These are phyloP conservation scores for Megastigmus dorsalis DNA, from an alignment of 2,888 invertebrate species.

Conservation along the genomic window DNA sequence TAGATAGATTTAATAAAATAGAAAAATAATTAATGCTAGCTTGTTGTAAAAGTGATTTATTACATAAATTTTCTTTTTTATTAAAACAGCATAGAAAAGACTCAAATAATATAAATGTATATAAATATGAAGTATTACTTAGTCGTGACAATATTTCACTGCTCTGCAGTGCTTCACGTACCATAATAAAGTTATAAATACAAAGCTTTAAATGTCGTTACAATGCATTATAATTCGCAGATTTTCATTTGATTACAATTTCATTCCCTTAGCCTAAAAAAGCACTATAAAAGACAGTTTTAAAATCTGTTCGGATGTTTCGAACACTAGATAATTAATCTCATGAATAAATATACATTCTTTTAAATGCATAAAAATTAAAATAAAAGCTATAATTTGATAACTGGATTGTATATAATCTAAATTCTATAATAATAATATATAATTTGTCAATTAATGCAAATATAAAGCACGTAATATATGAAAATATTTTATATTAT, in stretches of 20 bases:
- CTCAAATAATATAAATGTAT: slow-evolving; percentile 7
- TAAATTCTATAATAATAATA: too few species aligned
- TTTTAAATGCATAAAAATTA: background rate
- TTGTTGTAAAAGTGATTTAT: background rate
- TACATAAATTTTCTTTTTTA: slow-evolving; percentile 34
- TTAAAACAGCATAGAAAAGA: slow-evolving; percentile 44
- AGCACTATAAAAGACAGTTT: slow-evolving; percentile 1
- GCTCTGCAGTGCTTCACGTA: slow-evolving; percentile 27
- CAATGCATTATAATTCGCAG: slow-evolving; percentile 20
- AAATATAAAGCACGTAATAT: slow-evolving; percentile 6
- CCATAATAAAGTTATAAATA: background rate
- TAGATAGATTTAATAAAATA: too few species aligned
- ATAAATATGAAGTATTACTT: slow-evolving; percentile 31
- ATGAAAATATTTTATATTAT: slow-evolving; percentile 17
- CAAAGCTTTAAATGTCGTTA: background rate
- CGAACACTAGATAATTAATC: background rate
- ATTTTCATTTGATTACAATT: slow-evolving; percentile 2
- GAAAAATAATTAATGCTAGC: too few species aligned
- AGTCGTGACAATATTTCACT: slow-evolving; percentile 17
- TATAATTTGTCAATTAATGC: background rate
- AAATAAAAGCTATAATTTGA: too few species aligned
- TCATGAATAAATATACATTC: background rate
- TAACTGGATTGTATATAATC: too few species aligned
- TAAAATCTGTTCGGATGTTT: slow-evolving; percentile 19
- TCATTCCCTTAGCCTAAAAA: slow-evolving; percentile 7